These are phyloP conservation scores for Leucophenga montana DNA, from an alignment of 2,888 invertebrate genomes.

Conservation along the genomic window DNA sequence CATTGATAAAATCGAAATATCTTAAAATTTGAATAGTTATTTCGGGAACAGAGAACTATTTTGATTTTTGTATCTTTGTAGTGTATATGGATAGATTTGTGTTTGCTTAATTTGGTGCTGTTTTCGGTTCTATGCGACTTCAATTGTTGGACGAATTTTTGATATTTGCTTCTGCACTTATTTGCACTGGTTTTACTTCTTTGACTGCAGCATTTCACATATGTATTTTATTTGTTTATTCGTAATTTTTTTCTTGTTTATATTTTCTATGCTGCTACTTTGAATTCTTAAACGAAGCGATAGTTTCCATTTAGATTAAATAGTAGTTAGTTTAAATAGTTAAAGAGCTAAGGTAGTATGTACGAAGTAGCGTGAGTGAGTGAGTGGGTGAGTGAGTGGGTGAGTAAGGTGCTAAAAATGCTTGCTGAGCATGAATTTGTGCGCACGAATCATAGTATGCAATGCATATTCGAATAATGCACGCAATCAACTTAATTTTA, in stretches of 20 bases:
- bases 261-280: slow-evolving; percentile 2
- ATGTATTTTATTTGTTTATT: neutral
- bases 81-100: neutral
- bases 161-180: slow-evolving; percentile 69
- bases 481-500: slow-evolving; percentile 9
- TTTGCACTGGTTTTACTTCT: slow-evolving; percentile 52
- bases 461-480: neutral
- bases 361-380: slow-evolving; percentile 37
- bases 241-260: too few relatives aligned
- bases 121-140: slow-evolving; percentile 61
- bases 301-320: slow-evolving; percentile 7
- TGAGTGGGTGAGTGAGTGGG: slow-evolving; percentile 35
- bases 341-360: slow-evolving; percentile 16
- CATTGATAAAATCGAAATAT: too few relatives aligned
- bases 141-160: slow-evolving; percentile 73
- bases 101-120: slow-evolving; percentile 43
- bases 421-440: slow-evolving; percentile 26
- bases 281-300: neutral
- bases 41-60: too few relatives aligned
- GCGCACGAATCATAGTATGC: neutral
- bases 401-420: slow-evolving; percentile 26
- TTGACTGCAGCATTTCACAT: slow-evolving; percentile 25
- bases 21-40: too few relatives aligned
- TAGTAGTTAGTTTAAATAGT: slow-evolving; percentile 10
- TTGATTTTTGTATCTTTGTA: neutral